phyloP scores from a whole-genome alignment of 1,140 invertebrate genomes.

The Chironomus striatipennis region DNA sequence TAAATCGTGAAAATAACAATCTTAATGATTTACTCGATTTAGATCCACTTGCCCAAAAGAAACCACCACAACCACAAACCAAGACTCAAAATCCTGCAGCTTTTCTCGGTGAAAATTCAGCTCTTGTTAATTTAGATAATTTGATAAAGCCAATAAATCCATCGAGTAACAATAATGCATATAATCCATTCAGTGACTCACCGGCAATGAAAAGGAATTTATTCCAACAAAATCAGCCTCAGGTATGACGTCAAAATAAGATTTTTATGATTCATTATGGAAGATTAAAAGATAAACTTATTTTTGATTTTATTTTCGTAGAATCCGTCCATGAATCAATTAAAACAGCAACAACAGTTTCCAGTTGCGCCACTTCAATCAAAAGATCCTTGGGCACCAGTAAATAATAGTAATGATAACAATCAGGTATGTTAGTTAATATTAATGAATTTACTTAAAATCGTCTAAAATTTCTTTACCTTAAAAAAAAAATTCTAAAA shows the following conservation, averaged over 20 bases:
- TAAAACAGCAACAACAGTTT: conserved; percentile 44
- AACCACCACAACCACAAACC: conserved; percentile 28
- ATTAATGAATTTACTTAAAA: not conserved
- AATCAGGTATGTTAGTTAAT: conserved; percentile 34
- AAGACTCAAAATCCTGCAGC: conserved; percentile 66
- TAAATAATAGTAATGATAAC: conserved; percentile 32
- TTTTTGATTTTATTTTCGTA: conserved; percentile 24
- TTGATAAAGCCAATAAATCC: conserved; percentile 60
- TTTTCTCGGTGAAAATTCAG: conserved; percentile 90
- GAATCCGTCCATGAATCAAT: conserved; percentile 47
- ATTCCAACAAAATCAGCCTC: conserved; percentile 39
- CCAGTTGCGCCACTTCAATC: conserved; percentile 36
- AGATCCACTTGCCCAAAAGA: conserved; percentile 38
- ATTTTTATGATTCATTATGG: not conserved
- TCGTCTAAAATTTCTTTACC: not conserved
- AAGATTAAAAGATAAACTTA: no score
- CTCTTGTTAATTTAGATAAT: conserved; percentile 91
- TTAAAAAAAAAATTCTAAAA: no score
- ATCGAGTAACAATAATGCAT: conserved; percentile 32
- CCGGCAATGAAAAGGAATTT: conserved; percentile 40
- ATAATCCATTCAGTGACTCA: conserved; percentile 40
- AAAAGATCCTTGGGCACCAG: conserved; percentile 40
- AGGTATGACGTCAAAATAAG: conserved; percentile 31
- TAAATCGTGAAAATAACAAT: conserved; percentile 7
- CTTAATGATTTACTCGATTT: conserved; percentile 33